A percentile compares a stretch with the other conserved stretches of the same genome.
These are phyloP conservation scores for Lordiphosa andalusiaca DNA, from an alignment of 2,888 invertebrate species.

Conservation along the genomic window DNA sequence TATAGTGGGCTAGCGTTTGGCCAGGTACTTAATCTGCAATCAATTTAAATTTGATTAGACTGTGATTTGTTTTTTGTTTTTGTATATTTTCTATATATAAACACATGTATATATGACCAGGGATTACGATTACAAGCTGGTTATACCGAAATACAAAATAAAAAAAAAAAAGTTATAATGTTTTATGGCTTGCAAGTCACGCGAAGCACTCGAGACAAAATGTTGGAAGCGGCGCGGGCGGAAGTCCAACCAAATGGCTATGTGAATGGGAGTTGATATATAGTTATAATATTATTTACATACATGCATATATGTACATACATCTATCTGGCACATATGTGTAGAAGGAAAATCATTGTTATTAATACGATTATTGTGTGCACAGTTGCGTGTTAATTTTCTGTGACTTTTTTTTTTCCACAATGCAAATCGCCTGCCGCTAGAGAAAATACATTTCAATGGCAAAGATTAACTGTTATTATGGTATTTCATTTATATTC, in stretches of 20 bases:
- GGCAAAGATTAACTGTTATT: conserved; percentile 56
- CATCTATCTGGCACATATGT: conserved; percentile 18
- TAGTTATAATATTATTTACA: conserved; percentile 6
- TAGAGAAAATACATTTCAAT: conserved; percentile 31
- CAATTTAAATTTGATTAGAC: conserved; percentile 71
- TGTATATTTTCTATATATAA: neutral
- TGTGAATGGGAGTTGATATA: conserved; percentile 6
- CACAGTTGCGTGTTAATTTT: conserved; percentile 74
- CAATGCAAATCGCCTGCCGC: conserved; percentile 18
- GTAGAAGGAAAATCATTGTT: conserved; percentile 53
- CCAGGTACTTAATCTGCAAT: conserved; percentile 22
- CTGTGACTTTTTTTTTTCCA: conserved; percentile 51
- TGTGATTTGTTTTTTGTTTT: conserved; percentile 43
- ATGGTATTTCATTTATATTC: conserved; percentile 4
- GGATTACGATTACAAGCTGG: conserved; percentile 23
- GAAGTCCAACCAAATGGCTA: conserved; percentile 1
- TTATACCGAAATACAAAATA: conserved; percentile 19
- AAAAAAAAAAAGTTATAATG: conserved; percentile 6
- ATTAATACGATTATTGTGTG: conserved; percentile 55
- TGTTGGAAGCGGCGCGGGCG: conserved; percentile 2
- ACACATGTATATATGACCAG: neutral
- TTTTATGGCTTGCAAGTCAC: conserved; percentile 40
- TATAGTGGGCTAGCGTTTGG: conserved; percentile 15
- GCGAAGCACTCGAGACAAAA: conserved; percentile 22
- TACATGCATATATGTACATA: neutral